Conservation (phyloP, 1,140 invertebrate species). For the Stegodyphus dumicola region DNA sequence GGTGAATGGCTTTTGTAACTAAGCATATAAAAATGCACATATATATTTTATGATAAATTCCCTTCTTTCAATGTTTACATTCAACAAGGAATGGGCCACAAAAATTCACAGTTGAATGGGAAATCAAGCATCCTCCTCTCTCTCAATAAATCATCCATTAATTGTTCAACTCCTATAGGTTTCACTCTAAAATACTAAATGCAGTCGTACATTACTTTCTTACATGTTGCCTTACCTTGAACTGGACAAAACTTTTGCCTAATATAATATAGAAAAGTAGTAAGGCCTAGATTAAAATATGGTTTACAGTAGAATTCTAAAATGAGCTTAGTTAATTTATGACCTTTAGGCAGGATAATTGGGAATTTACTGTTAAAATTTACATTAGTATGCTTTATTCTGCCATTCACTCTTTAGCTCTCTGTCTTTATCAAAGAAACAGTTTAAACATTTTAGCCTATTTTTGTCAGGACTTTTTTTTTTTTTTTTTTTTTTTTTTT, state of each 20-base stretch:
- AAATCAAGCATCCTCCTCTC: not conserved
- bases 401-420: too few relatives aligned
- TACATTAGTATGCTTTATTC: too few relatives aligned
- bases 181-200: not conserved
- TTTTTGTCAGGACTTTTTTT: not conserved
- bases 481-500: not conserved
- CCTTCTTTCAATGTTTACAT: not conserved
- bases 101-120: not conserved
- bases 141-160: not conserved
- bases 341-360: too few relatives aligned
- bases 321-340: too few relatives aligned
- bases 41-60: not conserved
- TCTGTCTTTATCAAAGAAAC: too few relatives aligned
- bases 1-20: not conserved
- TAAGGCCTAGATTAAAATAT: too few relatives aligned
- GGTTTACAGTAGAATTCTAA: too few relatives aligned
- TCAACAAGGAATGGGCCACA: not conserved
- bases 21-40: not conserved
- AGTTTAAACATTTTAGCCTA: constrained; percentile 58
- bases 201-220: not conserved
- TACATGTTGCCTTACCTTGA: not conserved
- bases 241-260: constrained; percentile 3
- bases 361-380: too few relatives aligned
- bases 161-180: not conserved
- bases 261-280: too few relatives aligned